Base-by-base conservation (phyloP, 2,888 invertebrate genomes). In the Baccha elongata region DNA sequence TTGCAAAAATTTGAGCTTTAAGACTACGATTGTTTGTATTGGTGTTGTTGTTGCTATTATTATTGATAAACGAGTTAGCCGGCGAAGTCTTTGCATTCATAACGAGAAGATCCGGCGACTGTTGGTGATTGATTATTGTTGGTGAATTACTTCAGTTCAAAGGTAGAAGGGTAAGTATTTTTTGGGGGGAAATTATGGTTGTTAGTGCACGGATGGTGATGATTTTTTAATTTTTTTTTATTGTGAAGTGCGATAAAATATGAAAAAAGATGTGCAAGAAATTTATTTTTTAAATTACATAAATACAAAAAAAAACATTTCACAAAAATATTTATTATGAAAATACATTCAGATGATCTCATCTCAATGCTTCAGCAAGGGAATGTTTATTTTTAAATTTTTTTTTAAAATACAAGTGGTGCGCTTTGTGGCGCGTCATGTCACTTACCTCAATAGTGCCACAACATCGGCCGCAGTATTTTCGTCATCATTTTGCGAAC, bases 391-490 rank as follows among this genome's bases (percentile, higher is more conserved):
- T 83, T 83, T 76, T 68, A 60, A 67, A 83, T 64, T 21, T 67
- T 64, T 21, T 67, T 35, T 37, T 4, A 15, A 42, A 44, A 8
- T 23, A 23, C 15, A 7, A 26, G 11, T 15, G 42, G 58, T 23
- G 10, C 17, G 60, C 19, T 44, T n/a, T 17, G 7, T 23, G 26
- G 42, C 15, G 13, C 15, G 3, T 5, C 32, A 21, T n/a, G 42
- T 32, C 48, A 68, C 78, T 83, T 78, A 83, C 83, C 83, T 83
- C 72, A 83, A 73, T 68, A 83, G 78, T 78, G 72, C 83, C 78
- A 50, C 68, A 64, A 67, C 68, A 68, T 83, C 83, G 71, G 78
- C 53, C 44, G 50, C 83, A 35, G 15, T 62, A 10, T 53, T 83
- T 55, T 78, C 78, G 68, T 78, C 72, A 68, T 78, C 78, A 23